phyloP scores from a whole-genome alignment of 2,113 vertebrate species.

The Sinocyclocheilus maitianheensis region DNA sequence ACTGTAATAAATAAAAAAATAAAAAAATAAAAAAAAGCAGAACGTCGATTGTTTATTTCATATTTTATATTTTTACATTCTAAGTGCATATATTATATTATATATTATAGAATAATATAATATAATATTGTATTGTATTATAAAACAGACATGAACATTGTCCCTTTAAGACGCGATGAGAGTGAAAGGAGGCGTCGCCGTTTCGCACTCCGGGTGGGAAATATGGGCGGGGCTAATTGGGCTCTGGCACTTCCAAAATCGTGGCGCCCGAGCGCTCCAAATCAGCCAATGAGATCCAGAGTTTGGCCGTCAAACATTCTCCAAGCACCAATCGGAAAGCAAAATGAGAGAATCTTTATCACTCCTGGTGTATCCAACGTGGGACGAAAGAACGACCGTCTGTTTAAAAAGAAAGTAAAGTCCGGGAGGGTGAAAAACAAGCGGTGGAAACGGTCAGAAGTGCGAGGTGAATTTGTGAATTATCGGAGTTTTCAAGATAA shows the following conservation, averaged over 20 bases:
- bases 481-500: conserved; percentile 66
- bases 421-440: conserved; percentile 23
- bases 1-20: no score
- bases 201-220: conserved; percentile 94
- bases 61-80: neutral
- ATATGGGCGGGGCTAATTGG: conserved; percentile 69
- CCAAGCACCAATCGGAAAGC: conserved; percentile 63
- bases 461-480: conserved; percentile 56
- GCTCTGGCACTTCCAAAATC: conserved; percentile 47
- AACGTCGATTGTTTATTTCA: neutral
- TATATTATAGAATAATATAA: no score
- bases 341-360: conserved; percentile 61
- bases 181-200: conserved; percentile 74
- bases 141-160: conserved; percentile 45
- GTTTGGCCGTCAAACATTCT: conserved; percentile 31
- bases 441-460: conserved; percentile 18
- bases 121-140: neutral
- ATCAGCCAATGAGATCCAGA: conserved; percentile 60
- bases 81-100: neutral
- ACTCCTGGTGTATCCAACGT: conserved; percentile 83
- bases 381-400: conserved; percentile 74
- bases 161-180: conserved; percentile 82
- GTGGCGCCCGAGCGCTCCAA: conserved; percentile 31
- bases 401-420: conserved; percentile 65
- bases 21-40: no score